Conservation (phyloP, 2,888 invertebrate species). For the Hydrotaea cyrtoneurina region DNA sequence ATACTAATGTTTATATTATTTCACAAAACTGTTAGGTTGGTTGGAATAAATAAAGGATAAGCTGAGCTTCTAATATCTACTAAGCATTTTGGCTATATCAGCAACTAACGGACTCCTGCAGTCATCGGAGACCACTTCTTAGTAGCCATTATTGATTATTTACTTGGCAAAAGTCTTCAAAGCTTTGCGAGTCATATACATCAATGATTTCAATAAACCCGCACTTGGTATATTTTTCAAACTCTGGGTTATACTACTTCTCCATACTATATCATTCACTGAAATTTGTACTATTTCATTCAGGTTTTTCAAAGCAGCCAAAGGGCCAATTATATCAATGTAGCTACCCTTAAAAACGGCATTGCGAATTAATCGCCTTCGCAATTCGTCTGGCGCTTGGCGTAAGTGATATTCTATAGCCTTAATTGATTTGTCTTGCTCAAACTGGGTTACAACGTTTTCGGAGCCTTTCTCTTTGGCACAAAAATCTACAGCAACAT, state of each 20-base stretch:
- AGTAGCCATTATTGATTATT: not conserved
- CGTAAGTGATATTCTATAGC: slow-evolving; percentile 91
- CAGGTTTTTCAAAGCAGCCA: slow-evolving; percentile 71
- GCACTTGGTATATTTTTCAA: slow-evolving; percentile 95
- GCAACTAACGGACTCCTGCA: too few relatives aligned
- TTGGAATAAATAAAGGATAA: not conserved
- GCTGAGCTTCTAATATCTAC: not conserved
- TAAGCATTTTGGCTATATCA: not conserved
- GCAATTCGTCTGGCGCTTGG: slow-evolving; percentile 85
- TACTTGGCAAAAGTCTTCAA: slow-evolving; percentile 86
- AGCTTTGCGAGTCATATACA: slow-evolving; percentile 91
- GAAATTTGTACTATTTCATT: slow-evolving; percentile 76
- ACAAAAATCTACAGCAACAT: slow-evolving; percentile 75
- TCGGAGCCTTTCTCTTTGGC: slow-evolving; percentile 71
- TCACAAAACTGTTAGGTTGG: not conserved
- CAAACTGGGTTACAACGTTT: slow-evolving; percentile 82
- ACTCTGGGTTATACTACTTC: slow-evolving; percentile 93
- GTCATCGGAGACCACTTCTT: too few relatives aligned
- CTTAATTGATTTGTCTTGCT: slow-evolving; percentile 87
- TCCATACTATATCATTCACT: slow-evolving; percentile 90
- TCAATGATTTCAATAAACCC: slow-evolving; percentile 89
- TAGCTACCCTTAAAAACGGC: slow-evolving; percentile 75
- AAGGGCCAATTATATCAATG: slow-evolving; percentile 73
- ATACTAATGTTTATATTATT: not conserved
- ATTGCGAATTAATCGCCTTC: slow-evolving; percentile 84